Percentiles rank a stretch among this genome's conserved stretches.
phyloP scores from a whole-genome alignment of 1,140 invertebrate species.

The Aricia agestis region DNA sequence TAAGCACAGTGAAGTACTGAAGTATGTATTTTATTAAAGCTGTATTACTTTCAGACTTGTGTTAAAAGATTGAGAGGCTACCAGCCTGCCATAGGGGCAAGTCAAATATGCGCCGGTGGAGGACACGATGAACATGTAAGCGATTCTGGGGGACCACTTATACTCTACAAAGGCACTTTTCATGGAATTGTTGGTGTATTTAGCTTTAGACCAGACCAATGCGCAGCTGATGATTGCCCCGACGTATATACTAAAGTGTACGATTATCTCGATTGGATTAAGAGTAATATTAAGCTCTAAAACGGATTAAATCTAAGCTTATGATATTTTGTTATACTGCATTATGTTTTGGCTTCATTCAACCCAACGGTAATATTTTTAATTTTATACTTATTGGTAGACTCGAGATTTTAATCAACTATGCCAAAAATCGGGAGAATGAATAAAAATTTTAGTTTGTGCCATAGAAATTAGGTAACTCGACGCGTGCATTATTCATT shows the following conservation, averaged over 20 bases:
- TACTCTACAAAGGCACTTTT: constrained; percentile 51
- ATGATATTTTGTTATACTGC: neutral
- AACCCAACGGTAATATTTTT: too few species aligned
- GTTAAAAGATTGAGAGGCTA: constrained; percentile 17
- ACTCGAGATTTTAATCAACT: too few species aligned
- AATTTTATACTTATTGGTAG: too few species aligned
- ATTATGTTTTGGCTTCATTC: too few species aligned
- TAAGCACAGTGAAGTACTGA: too few species aligned
- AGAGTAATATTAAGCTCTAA: constrained; percentile 27
- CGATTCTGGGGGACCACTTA: constrained; percentile 77
- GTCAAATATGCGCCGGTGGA: constrained; percentile 53
- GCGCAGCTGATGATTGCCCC: constrained; percentile 73
- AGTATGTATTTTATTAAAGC: too few species aligned
- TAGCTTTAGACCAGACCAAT: constrained; percentile 76
- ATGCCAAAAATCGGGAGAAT: too few species aligned
- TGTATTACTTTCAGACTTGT: constrained; percentile 29
- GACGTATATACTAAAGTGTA: constrained; percentile 79
- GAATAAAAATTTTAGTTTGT: too few species aligned
- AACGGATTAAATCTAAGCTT: neutral
- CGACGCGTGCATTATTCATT: too few species aligned
- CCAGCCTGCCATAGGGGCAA: constrained; percentile 47
- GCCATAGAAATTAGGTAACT: too few species aligned
- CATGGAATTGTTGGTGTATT: constrained; percentile 71
- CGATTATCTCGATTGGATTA: constrained; percentile 77
- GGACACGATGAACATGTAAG: constrained; percentile 53